A percentile compares a stretch with the other conserved stretches of the same genome.
Conservation (phyloP, 2,797 vertebrate species). For the Vultur gryphus region DNA sequence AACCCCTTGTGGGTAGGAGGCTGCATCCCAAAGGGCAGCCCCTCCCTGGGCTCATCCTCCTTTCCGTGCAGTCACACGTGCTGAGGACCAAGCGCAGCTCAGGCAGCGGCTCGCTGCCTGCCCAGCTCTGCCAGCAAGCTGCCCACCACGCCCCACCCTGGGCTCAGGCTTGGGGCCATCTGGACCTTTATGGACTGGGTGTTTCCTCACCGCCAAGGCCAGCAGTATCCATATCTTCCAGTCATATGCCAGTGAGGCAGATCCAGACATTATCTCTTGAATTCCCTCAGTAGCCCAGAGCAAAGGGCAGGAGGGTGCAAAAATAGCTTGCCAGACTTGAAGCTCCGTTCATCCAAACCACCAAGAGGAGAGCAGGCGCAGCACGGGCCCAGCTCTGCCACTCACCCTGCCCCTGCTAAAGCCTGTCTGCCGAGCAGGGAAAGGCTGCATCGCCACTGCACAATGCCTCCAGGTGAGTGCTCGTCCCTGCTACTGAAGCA, state of each 20-base stretch:
- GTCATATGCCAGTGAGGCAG: rapidly evolving
- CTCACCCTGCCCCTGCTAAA: too few species aligned
- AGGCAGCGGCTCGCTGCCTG: background rate
- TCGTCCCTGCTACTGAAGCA: background rate
- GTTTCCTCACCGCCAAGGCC: background rate
- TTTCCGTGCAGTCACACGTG: background rate
- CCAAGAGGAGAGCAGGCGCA: background rate
- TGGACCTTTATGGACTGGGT: background rate
- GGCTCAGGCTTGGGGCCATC: background rate
- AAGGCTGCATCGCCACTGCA: rapidly evolving
- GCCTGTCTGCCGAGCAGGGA: background rate
- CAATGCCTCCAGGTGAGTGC: background rate
- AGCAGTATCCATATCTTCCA: background rate
- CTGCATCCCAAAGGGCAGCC: background rate
- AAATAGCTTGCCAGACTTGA: background rate
- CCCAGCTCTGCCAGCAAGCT: background rate
- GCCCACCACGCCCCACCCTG: background rate
- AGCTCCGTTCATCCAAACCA: background rate
- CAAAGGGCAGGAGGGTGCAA: background rate
- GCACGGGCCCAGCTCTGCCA: background rate
- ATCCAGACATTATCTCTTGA: background rate
- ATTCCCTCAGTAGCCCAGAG: background rate
- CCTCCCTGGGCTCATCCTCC: background rate
- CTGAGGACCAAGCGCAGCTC: background rate
- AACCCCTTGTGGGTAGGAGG: background rate